Percentiles rank a stretch among this genome's conserved stretches.
Evolutionary conservation across 2,797 vertebrate species (phyloP).

Genomic region (Myiotriccus ornatus): DNA sequence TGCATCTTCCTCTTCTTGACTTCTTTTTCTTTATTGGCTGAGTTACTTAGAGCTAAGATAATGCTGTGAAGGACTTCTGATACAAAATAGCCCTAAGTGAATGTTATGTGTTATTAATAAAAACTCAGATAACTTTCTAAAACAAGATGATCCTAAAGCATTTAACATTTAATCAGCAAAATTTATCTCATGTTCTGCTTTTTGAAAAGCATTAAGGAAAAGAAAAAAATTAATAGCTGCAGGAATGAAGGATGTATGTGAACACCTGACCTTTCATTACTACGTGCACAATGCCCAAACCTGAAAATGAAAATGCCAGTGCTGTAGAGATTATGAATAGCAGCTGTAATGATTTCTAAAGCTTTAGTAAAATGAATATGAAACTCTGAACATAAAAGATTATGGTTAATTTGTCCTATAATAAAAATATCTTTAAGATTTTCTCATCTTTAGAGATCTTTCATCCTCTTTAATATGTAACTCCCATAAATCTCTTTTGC

Average conservation of each 20-base stretch:
- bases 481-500: not conserved
- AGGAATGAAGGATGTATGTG: not conserved
- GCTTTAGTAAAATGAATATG: not conserved
- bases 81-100: not conserved
- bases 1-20: not conserved
- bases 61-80: not conserved
- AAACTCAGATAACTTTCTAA: not conserved
- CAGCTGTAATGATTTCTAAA: not conserved
- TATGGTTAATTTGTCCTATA: slow-evolving; percentile 6
- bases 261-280: not conserved
- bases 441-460: not conserved
- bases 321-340: not conserved
- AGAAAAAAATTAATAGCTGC: not conserved
- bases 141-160: not conserved
- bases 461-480: not conserved
- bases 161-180: slow-evolving; percentile 28
- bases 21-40: not conserved
- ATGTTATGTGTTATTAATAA: slow-evolving; percentile 10
- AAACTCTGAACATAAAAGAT: not conserved
- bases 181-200: slow-evolving; percentile 4
- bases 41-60: not conserved
- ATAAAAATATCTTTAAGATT: slow-evolving; percentile 7
- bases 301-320: slow-evolving; percentile 12
- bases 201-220: not conserved
- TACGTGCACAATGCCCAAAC: not conserved